Evolutionary conservation across 2,113 vertebrate genomes (phyloP), one percentile per base, ranked within the genome.

Genomic region (Tetraodon nigroviridis): DNA sequence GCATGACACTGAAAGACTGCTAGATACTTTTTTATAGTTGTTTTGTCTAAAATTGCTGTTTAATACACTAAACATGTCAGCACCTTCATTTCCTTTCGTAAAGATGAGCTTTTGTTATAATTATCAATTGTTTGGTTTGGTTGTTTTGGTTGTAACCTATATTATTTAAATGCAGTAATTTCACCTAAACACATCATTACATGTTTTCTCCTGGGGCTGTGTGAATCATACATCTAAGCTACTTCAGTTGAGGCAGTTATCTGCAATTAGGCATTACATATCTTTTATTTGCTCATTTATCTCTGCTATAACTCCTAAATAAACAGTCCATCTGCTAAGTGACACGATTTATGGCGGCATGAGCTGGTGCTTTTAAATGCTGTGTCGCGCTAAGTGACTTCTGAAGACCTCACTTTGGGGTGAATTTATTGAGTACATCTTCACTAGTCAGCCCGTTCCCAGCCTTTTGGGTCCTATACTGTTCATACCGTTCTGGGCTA

Each of bases 361-460:
- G 63, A 75, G 45, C 73, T 21, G 76, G 67, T 70, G 72, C 73
- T 75, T 44, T 51, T 76, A 68, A 78, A 69, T 75, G 55, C 65
- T 67, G 53, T 59, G 70, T 72, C 61, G 7, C 53, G 53, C 66
- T 64, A 50, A 53, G 55, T 74, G 59, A 20, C 52, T 71, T 61
- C 55, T 16, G 13, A 65, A 54, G 42, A 71, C 73, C 77, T 53
- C 62, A 57, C 51, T 76, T 79, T 79, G 61, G 66, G 53, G 45
- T 80, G 50, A 64, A 57, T 80, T 76, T 63, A 80, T 80, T 62
- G 61, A 79, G 75, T 44, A 69, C 48, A 80, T 83, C 64, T 84
- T 75, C 63, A 64, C 76, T 54, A 29, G 66, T 67, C 53, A 58
- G 70, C 53, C 55, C 55, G 7, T 81, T 80, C 67, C 58, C 61